Base-by-base conservation (phyloP, 2,797 vertebrate species). In the Chaetophractus vellerosus region DNA sequence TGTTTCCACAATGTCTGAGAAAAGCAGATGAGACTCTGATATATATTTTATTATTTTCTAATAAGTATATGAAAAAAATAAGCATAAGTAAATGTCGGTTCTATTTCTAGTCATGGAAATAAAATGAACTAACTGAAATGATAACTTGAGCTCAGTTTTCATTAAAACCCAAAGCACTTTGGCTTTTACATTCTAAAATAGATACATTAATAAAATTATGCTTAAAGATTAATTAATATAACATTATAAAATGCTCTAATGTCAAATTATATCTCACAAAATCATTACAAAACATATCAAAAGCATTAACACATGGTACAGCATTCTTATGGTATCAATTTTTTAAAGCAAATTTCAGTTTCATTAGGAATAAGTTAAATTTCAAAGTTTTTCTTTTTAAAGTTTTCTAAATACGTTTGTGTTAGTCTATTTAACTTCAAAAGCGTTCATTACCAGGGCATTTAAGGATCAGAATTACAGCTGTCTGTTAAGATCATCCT, bases 1-100 rank as follows among this genome's bases (percentile, higher is more conserved):
- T 3, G 95, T 87, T 75, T 36, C 18, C 80, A 76, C 38, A 82
- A 28, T 86, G 6, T 72, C 50, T 66, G 38, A 82, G 52, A 90
- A 94, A 90, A 93, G 72, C 5, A 86, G n/a, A 76, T 91, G 45
- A 95, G 11, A 66, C 36, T 89, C 52, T 72, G 57, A 21, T 84
- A 38, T 69, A 12, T 84, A 57, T 81, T 89, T 26, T 80, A 75
- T 76, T 94, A 38, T 91, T 96, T 87, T 76, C 52, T 93, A 86
- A 50, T 14, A 96, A 90, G 31, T 24, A 83, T 64, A 76, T 84
- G 68, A 78, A 94, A 96, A 79, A 83, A 57, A 64, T 45, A 68
- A 38, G n/a, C 50, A 80, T 69, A 81, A 93, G 55, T 88, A 66
- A 64, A 33, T 45, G 4, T 52, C 5, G 11, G 12, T 21, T 90